Conservation (phyloP, 2,888 invertebrate genomes). For the Hypselothyrea guttata region DNA sequence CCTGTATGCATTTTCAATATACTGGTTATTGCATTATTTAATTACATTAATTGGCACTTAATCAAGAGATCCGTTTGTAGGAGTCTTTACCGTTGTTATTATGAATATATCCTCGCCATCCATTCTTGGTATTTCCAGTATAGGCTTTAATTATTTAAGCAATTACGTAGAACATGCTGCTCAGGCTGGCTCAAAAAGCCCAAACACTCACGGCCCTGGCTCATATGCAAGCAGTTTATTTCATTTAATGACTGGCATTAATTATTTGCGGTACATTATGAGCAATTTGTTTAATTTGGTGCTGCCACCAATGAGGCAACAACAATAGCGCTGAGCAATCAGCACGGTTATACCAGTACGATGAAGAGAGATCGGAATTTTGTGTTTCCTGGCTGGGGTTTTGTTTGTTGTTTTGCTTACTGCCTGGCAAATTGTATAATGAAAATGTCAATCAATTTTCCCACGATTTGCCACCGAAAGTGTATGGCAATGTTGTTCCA, state of each 20-base stretch:
- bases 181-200: background rate
- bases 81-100: slow-evolving; percentile 1
- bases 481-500: slow-evolving; percentile 49
- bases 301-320: slow-evolving; percentile 13
- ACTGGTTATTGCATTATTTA: slow-evolving; percentile 53
- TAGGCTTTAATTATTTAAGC: slow-evolving; percentile 49
- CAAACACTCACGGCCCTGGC: slow-evolving; percentile 2
- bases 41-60: slow-evolving; percentile 55
- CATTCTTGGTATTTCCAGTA: slow-evolving; percentile 28
- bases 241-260: slow-evolving; percentile 69
- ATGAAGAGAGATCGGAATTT: slow-evolving; percentile 30
- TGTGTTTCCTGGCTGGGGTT: slow-evolving; percentile 30
- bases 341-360: slow-evolving; percentile 2
- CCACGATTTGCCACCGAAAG: slow-evolving; percentile 76
- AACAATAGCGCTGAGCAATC: slow-evolving; percentile 29
- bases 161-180: slow-evolving; percentile 33
- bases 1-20: slow-evolving; percentile 32
- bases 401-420: slow-evolving; percentile 38
- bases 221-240: slow-evolving; percentile 53
- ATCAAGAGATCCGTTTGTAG: slow-evolving; percentile 29
- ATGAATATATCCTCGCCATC: slow-evolving; percentile 15
- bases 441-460: slow-evolving; percentile 80
- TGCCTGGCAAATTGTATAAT: slow-evolving; percentile 71
- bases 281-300: slow-evolving; percentile 60
- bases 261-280: slow-evolving; percentile 71